Evolutionary conservation across 2,113 vertebrate species (phyloP).

Genomic region (Cettia cetti): DNA sequence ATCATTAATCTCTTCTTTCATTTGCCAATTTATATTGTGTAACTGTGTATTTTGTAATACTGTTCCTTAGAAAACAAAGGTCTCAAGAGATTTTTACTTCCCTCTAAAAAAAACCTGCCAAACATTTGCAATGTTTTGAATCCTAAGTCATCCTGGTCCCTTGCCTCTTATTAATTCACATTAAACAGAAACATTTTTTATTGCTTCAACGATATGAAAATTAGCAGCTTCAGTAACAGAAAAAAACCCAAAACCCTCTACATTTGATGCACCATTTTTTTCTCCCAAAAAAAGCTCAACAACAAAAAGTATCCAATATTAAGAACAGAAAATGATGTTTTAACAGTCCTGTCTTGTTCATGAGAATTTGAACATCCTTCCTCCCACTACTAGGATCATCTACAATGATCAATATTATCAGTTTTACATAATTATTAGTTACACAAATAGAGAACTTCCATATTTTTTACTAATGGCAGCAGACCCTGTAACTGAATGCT

Average conservation of each 20-base stretch:
- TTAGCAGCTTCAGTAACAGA: background rate
- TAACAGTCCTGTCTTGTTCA: background rate
- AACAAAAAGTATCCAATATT: background rate
- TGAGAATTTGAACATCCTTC: background rate
- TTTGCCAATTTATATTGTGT: conserved; percentile 60
- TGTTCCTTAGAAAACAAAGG: conserved; percentile 59
- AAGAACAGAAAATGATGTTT: background rate
- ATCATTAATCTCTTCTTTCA: conserved; percentile 37
- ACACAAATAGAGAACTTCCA: background rate
- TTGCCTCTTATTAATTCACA: background rate
- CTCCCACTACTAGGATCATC: background rate
- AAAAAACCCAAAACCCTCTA: background rate
- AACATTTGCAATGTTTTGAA: conserved; percentile 48
- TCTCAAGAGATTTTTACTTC: conserved; percentile 55
- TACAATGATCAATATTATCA: background rate
- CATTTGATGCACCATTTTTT: background rate
- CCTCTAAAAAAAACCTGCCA: conserved; percentile 42
- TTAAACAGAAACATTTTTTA: conserved; percentile 15
- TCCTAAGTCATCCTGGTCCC: conserved; percentile 7
- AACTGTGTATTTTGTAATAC: conserved; percentile 67
- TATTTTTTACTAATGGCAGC: background rate
- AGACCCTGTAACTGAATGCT: background rate
- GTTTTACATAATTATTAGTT: background rate
- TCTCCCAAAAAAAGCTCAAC: background rate
- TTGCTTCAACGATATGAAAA: background rate